Evolutionary conservation across 1,140 invertebrate genomes (phyloP).

Genomic region (Drosophila nikananu): DNA sequence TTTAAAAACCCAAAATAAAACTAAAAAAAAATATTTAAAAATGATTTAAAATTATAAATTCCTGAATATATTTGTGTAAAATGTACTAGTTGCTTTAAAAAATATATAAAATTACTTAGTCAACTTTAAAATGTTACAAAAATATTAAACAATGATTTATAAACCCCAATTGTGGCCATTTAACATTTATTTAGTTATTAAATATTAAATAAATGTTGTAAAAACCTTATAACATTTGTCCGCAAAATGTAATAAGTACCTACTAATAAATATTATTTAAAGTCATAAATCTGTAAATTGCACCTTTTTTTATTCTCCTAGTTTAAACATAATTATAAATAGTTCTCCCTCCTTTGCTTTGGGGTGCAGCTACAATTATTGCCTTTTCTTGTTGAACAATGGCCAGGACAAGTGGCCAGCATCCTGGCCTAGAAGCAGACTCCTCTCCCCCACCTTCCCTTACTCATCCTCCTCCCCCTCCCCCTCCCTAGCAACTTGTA

Average conservation of each 20-base stretch:
- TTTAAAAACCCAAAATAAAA: not conserved
- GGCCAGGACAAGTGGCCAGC: constrained; percentile 33
- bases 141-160: no score
- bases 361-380: constrained; percentile 70
- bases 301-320: not conserved
- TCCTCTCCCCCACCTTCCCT: not conserved
- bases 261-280: not conserved
- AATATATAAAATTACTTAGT: no score
- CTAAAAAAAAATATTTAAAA: no score
- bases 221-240: not conserved
- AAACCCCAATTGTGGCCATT: no score
- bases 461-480: no score
- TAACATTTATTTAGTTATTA: not conserved
- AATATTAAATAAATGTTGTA: not conserved
- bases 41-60: not conserved
- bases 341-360: not conserved
- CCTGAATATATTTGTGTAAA: no score
- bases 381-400: constrained; percentile 75
- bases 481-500: constrained; percentile 42
- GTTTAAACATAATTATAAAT: not conserved
- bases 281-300: not conserved
- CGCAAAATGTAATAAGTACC: not conserved
- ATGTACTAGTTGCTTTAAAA: not conserved
- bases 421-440: constrained; percentile 14
- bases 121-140: no score